Evolutionary conservation across 2,888 invertebrate genomes (phyloP).

Genomic region (Cryptus armator): DNA sequence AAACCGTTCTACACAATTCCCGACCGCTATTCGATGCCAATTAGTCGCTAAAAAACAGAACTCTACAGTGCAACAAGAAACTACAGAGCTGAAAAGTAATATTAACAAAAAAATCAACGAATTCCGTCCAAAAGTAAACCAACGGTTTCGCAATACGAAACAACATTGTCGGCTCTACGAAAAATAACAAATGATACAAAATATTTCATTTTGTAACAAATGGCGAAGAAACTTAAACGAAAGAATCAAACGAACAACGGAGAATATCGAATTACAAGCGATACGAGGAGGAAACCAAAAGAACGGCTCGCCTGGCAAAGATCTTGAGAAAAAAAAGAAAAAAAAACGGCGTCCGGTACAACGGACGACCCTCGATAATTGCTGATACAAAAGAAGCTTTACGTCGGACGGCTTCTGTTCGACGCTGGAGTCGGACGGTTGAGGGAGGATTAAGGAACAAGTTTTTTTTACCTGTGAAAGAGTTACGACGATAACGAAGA

Average conservation of each 20-base stretch:
- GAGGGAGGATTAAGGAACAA: not conserved
- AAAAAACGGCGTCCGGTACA: not conserved
- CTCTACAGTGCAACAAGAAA: slow-evolving; percentile 30
- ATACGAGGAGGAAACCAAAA: slow-evolving; percentile 54
- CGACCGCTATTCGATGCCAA: slow-evolving; percentile 17
- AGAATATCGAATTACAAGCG: slow-evolving; percentile 47
- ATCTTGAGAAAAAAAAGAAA: slow-evolving; percentile 10
- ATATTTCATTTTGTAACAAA: not conserved
- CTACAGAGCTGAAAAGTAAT: slow-evolving; percentile 4
- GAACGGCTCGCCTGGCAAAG: slow-evolving; percentile 46
- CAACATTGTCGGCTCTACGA: not conserved
- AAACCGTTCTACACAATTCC: not conserved
- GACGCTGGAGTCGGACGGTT: slow-evolving; percentile 9
- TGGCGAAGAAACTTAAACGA: not conserved
- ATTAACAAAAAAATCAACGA: slow-evolving; percentile 30
- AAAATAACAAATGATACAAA: slow-evolving; percentile 4
- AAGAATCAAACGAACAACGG: slow-evolving; percentile 1
- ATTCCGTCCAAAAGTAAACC: slow-evolving; percentile 17
- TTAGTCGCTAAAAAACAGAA: slow-evolving; percentile 26
- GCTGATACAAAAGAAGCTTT: slow-evolving; percentile 37
- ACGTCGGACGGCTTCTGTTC: slow-evolving; percentile 37
- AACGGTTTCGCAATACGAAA: slow-evolving; percentile 18
- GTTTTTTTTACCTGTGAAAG: slow-evolving; percentile 24
- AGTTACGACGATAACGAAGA: slow-evolving; percentile 43
- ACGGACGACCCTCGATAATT: slow-evolving; percentile 20